Base-by-base conservation (phyloP, 1,140 invertebrate genomes). In the Solenopsis fugax region DNA sequence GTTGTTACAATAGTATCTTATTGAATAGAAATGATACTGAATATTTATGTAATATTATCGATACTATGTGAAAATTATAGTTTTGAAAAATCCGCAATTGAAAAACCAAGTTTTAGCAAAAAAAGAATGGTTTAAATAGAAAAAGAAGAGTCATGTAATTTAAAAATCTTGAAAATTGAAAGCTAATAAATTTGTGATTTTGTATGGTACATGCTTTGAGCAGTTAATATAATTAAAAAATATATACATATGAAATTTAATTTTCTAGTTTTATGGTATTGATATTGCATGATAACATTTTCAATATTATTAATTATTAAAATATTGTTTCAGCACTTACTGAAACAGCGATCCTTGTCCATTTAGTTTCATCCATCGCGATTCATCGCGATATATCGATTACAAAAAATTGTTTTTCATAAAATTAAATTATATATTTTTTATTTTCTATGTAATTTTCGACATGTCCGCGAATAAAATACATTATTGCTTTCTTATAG, bases 1-100 rank as follows among this genome's bases (percentile, higher is more conserved):
- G 10, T 54, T 54, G 18, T 37, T 12, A n/a, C 18, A 73, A 54
- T 54, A 18, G n/a, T 34, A 73, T 34, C 54, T 72, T 72, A 72
- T 72, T 52, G 5, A 45, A 72, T 24, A 24, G 48, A 3, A 50
- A 71, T 37, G 18, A 50, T n/a, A 72, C 6, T 52, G 10, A 54
- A 54, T 54, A 73, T 54, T 7, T 34, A 52, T 52, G 2, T 10
- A 52, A 37, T 21, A 34, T n/a, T 4, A 72, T 37, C 2, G 5
- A 21, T 29, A 0, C 9, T 6, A 54, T 1, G 21, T n/a, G 9
- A 54, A 54, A 72, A 54, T n/a, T 0, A 29, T 24, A 4, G 6
- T 72, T 72, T 16, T 0, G 13, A 21, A 52, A n/a, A n/a, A n/a
- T n/a, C n/a, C n/a, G n/a, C n/a, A n/a, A 52, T 12, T 34, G 0